Evolutionary conservation across 1,140 invertebrate species (phyloP), one percentile per base, ranked within the genome.

Genomic region (Euura saliciscinereae): DNA sequence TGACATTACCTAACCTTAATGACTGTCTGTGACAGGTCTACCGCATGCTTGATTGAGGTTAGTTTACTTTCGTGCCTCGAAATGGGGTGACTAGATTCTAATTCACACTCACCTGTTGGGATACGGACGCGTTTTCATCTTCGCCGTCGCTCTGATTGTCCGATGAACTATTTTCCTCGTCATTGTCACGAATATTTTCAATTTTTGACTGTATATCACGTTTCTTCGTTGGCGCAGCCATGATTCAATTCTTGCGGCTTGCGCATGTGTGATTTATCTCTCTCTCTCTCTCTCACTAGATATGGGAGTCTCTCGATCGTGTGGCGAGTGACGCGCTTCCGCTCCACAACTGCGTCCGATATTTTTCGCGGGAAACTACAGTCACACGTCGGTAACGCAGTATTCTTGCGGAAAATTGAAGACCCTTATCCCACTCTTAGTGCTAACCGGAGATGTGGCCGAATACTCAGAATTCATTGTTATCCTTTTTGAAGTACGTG

Each of bases 211-310:
- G 68, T n/a, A 84, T 45, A 4, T 83, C 82, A 74, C 84, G 82
- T 73, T 78, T 84, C 46, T 85, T 85, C 2, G 76, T 73, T 45
- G 83, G 83, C 66, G 79, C 80, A 65, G 82, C 77, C 84, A 85
- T 85, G 76, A 7, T 78, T 8, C 6, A 59, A 1, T 59, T 6
- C 6, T 59, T 28, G 28, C 28, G 28, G 28, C 28, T 28, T 28
- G 28, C 28, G 28, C 28, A 28, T 28, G 28, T 28, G 28, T 28
- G 0, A 28, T 28, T 28, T 28, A 28, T 28, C 28, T 28, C 28
- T 28, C 28, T 28, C 28, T 28, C 28, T 1, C 28, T 28, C n/a
- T n/a, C n/a, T n/a, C n/a, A n/a, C 28, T 28, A 28, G 28, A 28
- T 28, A 28, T 59, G 51, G 8, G 51, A 5, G 2, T 59, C 51